Percentiles rank a stretch among this genome's conserved stretches.
Conservation (phyloP, 1,140 invertebrate species). For the Amyelois transitella region DNA sequence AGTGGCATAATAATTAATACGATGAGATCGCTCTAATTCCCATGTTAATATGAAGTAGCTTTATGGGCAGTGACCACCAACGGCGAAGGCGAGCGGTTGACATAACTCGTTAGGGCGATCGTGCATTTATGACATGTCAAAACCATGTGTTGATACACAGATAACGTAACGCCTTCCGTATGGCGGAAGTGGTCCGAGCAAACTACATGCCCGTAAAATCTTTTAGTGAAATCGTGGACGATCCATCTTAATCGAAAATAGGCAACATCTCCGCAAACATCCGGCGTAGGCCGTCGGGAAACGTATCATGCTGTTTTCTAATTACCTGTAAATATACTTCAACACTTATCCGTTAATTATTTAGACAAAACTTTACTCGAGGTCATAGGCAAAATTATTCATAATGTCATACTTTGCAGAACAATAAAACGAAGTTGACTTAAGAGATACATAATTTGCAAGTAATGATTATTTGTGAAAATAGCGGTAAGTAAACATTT, state of each 20-base stretch:
- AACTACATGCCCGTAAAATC: neutral
- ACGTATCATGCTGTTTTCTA: neutral
- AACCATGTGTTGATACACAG: neutral
- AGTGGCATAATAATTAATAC: conserved; percentile 6
- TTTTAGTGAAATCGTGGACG: neutral
- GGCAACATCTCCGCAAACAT: neutral
- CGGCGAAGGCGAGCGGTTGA: conserved; percentile 9
- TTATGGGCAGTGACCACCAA: conserved; percentile 13
- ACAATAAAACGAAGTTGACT: too few relatives aligned
- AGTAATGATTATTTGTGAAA: neutral
- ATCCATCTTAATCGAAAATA: neutral
- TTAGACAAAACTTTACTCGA: neutral
- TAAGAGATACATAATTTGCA: neutral
- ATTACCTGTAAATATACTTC: neutral
- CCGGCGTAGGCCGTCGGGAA: neutral
- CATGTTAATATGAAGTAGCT: neutral
- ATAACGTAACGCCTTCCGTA: conserved; percentile 1
- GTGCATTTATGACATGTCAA: conserved; percentile 8
- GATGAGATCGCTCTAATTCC: conserved; percentile 2
- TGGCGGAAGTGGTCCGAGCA: conserved; percentile 1
- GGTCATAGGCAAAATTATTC: neutral
- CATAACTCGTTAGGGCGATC: conserved; percentile 8
- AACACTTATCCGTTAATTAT: neutral
- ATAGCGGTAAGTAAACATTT: neutral
- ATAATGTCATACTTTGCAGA: too few relatives aligned